Evolutionary conservation across 2,888 invertebrate species (phyloP).

Genomic region (Micoletzkya japonica): DNA sequence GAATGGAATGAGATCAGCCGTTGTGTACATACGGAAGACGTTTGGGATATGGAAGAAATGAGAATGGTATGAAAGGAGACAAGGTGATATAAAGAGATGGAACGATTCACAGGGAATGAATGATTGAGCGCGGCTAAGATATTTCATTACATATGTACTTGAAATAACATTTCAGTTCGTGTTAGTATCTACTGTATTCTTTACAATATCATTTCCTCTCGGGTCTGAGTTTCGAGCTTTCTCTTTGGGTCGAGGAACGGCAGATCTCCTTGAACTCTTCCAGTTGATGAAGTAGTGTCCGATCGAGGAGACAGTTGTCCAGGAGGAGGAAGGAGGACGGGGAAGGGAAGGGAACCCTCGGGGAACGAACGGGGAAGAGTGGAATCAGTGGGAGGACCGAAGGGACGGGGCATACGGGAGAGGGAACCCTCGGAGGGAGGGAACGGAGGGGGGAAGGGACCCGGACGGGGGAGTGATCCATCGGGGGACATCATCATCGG

Average conservation of each 20-base stretch:
- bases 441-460: constrained; percentile 14
- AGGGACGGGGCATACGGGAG: constrained; percentile 25
- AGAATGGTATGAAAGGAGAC: too few species aligned
- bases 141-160: too few species aligned
- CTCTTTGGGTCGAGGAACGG: constrained; percentile 59
- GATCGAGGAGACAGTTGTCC: constrained; percentile 27
- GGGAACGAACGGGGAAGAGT: background rate
- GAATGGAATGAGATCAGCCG: too few species aligned
- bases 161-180: too few species aligned
- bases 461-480: background rate
- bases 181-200: too few species aligned
- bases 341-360: background rate
- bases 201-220: constrained; percentile 56
- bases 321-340: constrained; percentile 30
- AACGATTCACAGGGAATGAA: too few species aligned
- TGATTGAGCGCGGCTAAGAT: too few species aligned
- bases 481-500: constrained; percentile 14
- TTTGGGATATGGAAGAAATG: too few species aligned
- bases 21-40: too few species aligned
- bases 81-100: too few species aligned
- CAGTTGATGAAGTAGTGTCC: background rate
- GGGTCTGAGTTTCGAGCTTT: constrained; percentile 57
- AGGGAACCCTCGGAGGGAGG: constrained; percentile 2
- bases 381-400: constrained; percentile 4
- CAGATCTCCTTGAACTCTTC: constrained; percentile 39